phyloP scores from a whole-genome alignment of 2,797 vertebrate species.

The Macropus fuliginosus region DNA sequence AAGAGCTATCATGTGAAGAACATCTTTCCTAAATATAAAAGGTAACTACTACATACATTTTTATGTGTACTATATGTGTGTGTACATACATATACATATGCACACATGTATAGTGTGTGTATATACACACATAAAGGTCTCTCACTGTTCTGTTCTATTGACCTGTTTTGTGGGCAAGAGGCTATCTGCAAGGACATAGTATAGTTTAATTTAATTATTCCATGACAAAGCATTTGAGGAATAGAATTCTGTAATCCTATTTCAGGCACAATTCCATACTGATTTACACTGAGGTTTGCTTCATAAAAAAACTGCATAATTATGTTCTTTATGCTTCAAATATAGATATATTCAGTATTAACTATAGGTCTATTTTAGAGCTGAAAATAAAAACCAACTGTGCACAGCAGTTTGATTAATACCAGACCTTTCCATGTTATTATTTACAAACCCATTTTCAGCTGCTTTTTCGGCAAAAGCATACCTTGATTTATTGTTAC shows the following conservation, averaged over 20 bases:
- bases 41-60: background rate
- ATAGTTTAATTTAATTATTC: background rate
- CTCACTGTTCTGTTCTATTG: no score
- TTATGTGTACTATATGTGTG: background rate
- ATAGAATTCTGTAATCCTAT: background rate
- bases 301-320: constrained; percentile 2
- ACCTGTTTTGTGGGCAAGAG: background rate
- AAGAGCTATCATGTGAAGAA: background rate
- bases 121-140: background rate
- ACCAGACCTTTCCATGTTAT: constrained; percentile 29
- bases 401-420: constrained; percentile 27
- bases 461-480: constrained; percentile 50
- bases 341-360: constrained; percentile 43
- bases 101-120: no score
- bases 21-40: background rate
- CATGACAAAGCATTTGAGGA: constrained; percentile 15
- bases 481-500: constrained; percentile 60
- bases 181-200: background rate
- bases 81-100: no score
- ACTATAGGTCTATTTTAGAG: background rate
- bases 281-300: background rate
- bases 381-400: constrained; percentile 44
- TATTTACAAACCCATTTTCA: constrained; percentile 62
- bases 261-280: background rate
- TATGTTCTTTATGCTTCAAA: constrained; percentile 47